Base-by-base conservation (phyloP, 2,888 invertebrate genomes). In the Platyscelio sp. region DNA sequence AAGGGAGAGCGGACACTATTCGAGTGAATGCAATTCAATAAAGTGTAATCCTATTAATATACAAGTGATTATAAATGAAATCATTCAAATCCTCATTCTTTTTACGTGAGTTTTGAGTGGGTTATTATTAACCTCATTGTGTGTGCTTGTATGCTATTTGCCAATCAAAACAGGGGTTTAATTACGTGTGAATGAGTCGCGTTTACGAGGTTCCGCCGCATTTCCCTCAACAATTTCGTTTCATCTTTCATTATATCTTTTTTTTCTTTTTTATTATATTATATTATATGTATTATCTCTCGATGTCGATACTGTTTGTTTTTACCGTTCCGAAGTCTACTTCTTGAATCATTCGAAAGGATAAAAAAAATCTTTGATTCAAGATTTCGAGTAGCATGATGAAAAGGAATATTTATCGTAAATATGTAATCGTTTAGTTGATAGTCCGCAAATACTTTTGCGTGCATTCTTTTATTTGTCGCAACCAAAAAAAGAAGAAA, bases 371-470 rank as follows among this genome's bases (percentile, higher is more conserved):
- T 80, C 33, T 76, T 58, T 29, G 20, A 70, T 60, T 78, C 71
- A 68, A 82, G 46, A 26, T 79, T 76, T 80, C 75, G 65, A 77
- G 60, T 72, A 77, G 79, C 56, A 43, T 75, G 75, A 61, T 65
- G 67, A 79, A 82, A 79, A 68, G 77, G 63, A 87, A 81, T 90
- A 88, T 89, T 90, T 90, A 89, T 90, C 89, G 88, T 91, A 77
- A 89, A 88, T 88, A 88, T 90, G 87, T 90, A 91, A 89, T 89
- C 87, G 87, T 91, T 91, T 91, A 91, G 90, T 91, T 91, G 83
- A 86, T 91, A 91, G 90, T 86, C 56, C 87, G 81, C 84, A 74
- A 74, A 72, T 83, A 82, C 84, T 65, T 72, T 77, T 78, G 54
- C 82, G 67, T 77, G 58, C 46, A 72, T 72, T 71, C 60, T 74